Evolutionary conservation across 1,140 invertebrate genomes (phyloP).

Genomic region (Leptopilina boulardi): DNA sequence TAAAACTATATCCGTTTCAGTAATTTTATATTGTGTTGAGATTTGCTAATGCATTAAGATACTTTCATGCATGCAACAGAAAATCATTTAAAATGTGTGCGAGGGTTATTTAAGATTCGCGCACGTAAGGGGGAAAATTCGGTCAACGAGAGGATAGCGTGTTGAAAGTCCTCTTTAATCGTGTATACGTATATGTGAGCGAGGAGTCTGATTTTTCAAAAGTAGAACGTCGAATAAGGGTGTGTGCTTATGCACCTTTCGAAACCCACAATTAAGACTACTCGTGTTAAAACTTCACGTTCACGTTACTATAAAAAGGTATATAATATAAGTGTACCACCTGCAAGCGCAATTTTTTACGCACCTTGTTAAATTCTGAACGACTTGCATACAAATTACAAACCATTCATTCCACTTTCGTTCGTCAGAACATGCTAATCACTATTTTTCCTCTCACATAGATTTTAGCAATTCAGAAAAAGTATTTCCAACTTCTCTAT

Average conservation of each 20-base stretch:
- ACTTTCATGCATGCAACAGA: neutral
- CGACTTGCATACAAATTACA: constrained; percentile 11
- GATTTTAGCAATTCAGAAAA: neutral
- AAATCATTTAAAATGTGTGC: neutral
- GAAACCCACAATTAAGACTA: neutral
- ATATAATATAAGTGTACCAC: neutral
- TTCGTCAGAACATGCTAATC: neutral
- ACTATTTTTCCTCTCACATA: neutral
- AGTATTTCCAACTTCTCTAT: too few species aligned
- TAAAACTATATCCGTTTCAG: too few species aligned
- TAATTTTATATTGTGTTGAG: too few species aligned
- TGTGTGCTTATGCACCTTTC: neutral
- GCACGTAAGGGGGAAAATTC: neutral
- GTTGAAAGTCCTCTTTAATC: constrained; percentile 5
- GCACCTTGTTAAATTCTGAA: neutral
- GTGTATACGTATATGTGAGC: too few species aligned
- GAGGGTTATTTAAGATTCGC: neutral
- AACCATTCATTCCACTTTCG: neutral
- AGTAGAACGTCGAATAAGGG: neutral
- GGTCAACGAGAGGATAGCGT: constrained; percentile 23
- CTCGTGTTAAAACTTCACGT: neutral
- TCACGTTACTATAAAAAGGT: too few species aligned
- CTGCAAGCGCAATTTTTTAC: constrained; percentile 19
- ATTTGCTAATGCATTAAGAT: neutral
- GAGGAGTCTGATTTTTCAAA: constrained; percentile 2